Percentiles rank a stretch among this genome's conserved stretches.
These are phyloP conservation scores for Listronotus oregonensis DNA, from an alignment of 1,140 invertebrate genomes.

Conservation along the genomic window DNA sequence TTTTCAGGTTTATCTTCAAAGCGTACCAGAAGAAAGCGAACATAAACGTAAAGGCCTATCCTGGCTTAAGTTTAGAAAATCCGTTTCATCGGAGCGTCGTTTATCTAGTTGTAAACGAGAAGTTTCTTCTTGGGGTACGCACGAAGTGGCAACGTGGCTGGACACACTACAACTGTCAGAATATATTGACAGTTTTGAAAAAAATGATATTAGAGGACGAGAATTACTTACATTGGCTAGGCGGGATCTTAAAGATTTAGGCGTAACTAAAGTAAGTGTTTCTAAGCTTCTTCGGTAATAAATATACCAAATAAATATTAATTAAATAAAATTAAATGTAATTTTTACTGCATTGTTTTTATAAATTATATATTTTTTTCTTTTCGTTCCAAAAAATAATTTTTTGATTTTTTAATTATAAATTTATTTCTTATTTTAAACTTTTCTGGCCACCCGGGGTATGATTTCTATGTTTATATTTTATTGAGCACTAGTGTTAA, in stretches of 20 bases:
- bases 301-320: too few species aligned
- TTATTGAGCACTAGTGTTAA: too few species aligned
- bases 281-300: neutral
- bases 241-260: constrained; percentile 85
- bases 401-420: too few species aligned
- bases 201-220: constrained; percentile 89
- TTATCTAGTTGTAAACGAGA: constrained; percentile 57
- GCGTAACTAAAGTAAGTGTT: constrained; percentile 78
- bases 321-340: too few species aligned
- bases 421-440: too few species aligned
- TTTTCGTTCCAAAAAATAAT: too few species aligned
- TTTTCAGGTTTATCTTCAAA: constrained; percentile 28
- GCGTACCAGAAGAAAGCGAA: constrained; percentile 56
- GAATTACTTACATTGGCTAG: constrained; percentile 87
- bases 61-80: constrained; percentile 64
- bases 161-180: constrained; percentile 85
- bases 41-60: constrained; percentile 64
- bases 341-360: too few species aligned
- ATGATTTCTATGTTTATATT: too few species aligned
- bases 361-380: too few species aligned
- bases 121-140: constrained; percentile 69
- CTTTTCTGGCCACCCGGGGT: too few species aligned
- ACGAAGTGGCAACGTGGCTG: constrained; percentile 82
- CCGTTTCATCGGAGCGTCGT: constrained; percentile 53
- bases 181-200: constrained; percentile 83